Percentiles rank a stretch among this genome's conserved stretches.
phyloP scores from a whole-genome alignment of 2,797 vertebrate genomes.

The Sebastes ruberrimus region DNA sequence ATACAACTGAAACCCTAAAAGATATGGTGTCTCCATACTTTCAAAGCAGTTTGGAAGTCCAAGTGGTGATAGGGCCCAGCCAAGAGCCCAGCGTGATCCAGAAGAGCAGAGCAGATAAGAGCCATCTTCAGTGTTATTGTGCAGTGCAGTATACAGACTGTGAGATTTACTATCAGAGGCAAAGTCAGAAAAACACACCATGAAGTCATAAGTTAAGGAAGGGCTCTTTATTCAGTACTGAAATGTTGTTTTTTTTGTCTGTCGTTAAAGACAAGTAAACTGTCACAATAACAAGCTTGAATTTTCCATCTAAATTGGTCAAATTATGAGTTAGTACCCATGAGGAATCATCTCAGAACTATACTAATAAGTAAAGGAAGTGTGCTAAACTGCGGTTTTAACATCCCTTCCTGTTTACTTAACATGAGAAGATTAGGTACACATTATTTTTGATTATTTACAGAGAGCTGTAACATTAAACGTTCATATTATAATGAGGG shows the following conservation, averaged over 20 bases:
- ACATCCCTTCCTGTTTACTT: no score
- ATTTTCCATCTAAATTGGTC: background rate
- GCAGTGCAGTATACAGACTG: background rate
- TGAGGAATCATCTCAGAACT: background rate
- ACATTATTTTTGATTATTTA: background rate
- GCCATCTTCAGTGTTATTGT: background rate
- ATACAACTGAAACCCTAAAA: background rate
- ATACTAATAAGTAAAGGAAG: background rate
- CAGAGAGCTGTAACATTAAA: background rate
- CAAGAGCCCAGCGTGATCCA: background rate
- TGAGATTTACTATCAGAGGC: background rate
- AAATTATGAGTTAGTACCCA: background rate
- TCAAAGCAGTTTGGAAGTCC: background rate
- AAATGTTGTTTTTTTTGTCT: background rate
- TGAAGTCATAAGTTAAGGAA: background rate
- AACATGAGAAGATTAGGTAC: background rate
- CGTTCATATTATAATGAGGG: background rate
- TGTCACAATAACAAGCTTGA: rapidly evolving
- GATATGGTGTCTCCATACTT: background rate
- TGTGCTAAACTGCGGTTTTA: background rate
- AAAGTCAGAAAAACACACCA: background rate
- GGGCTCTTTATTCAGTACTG: background rate
- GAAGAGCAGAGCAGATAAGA: background rate
- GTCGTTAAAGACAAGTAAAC: background rate
- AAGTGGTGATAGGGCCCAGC: background rate